A percentile compares a stretch with the other conserved stretches of the same genome.
Conservation (phyloP, 1,140 invertebrate genomes). For the Paralvinella palmiformis region DNA sequence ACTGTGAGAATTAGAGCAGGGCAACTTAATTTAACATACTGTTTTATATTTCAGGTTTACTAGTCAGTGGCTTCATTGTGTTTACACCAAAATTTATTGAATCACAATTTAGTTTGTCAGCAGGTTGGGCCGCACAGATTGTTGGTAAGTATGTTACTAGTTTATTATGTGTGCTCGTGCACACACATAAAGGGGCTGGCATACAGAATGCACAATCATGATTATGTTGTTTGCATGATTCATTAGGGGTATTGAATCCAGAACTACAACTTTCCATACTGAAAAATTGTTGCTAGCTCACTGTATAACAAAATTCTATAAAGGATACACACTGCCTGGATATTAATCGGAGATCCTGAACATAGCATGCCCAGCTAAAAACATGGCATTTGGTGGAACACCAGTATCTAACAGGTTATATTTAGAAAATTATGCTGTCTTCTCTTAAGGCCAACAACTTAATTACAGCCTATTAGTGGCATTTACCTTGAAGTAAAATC, state of each 20-base stretch:
- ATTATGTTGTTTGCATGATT: not conserved
- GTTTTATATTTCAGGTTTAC: slow-evolving; percentile 59
- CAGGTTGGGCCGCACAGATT: slow-evolving; percentile 65
- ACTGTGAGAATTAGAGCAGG: no score
- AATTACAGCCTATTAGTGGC: no score
- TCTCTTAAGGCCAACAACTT: no score
- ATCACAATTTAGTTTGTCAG: slow-evolving; percentile 71
- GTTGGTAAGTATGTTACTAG: slow-evolving; percentile 68
- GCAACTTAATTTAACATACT: no score
- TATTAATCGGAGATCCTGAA: no score
- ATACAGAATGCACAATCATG: not conserved
- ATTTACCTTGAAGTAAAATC: no score
- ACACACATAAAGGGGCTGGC: not conserved
- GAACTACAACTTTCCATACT: not conserved
- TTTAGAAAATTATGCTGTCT: no score
- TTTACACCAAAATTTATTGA: slow-evolving; percentile 77
- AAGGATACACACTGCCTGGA: no score
- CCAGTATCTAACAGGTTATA: no score
- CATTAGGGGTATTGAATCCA: not conserved
- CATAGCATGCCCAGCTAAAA: no score
- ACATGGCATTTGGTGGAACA: no score
- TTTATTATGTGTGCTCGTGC: not conserved
- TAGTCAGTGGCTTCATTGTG: slow-evolving; percentile 72
- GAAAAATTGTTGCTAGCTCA: not conserved
- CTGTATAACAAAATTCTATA: no score